Base-by-base conservation (phyloP, 2,113 vertebrate genomes). In the Ceyx melanurus region DNA sequence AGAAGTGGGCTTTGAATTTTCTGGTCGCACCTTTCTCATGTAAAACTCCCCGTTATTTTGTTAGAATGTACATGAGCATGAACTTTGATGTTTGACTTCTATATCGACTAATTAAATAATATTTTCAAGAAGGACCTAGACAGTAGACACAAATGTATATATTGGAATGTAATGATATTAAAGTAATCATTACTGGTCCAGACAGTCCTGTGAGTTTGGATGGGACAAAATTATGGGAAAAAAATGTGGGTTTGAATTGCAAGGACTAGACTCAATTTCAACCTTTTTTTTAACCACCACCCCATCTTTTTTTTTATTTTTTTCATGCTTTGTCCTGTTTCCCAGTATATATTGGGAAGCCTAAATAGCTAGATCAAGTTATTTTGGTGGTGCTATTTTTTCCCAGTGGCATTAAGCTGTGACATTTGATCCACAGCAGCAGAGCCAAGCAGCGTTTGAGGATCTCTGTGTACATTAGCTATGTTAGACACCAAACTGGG, bases 371-470 rank as follows among this genome's bases (percentile, higher is more conserved):
- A 57, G 35, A 81, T 95, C 33, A 74, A 70, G 60, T 84, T 92
- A 75, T 86, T 94, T 74, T 85, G 21, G 62, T 92, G 81, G 31
- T 86, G 56, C 61, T 92, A 5, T 93, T 93, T 95, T 79, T 94
- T 76, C 61, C 54, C 73, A 14, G 56, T 80, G 80, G 40, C 81
- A 82, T 86, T 83, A 88, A 83, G 51, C 35, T 3, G 3, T 90
- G 92, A 93, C 56, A 84, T 88, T 93, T 58, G 85, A 90, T 66
- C 76, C 68, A 40, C 28, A 84, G 81, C 75, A 60, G 62, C 35
- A 35, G 37, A 96, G 66, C 71, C 74, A 58, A 70, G 51, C n/a
- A 82, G 66, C 64, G 50, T 73, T 68, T 91, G 82, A 83, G 68
- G 82, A 71, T 73, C 73, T 82, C 73, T 73, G 53, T 37, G 31